These are phyloP conservation scores for Allophyes oxyacanthae DNA, from an alignment of 2,888 invertebrate species.

Conservation along the genomic window DNA sequence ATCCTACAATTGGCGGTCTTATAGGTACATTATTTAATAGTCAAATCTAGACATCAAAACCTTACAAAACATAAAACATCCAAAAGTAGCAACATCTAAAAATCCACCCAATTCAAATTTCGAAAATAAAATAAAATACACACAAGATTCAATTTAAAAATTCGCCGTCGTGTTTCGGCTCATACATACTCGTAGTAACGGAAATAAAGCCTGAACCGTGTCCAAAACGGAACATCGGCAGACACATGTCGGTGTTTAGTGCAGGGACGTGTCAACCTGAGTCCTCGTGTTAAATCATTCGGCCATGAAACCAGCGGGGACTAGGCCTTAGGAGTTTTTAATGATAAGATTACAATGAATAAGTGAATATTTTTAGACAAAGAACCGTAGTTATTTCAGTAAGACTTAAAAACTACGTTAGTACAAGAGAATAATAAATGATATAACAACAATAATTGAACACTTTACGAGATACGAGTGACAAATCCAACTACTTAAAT, in stretches of 20 bases:
- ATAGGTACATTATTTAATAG: too few relatives aligned
- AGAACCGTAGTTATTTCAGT: too few relatives aligned
- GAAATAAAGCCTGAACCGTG: conserved; percentile 67
- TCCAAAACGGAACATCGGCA: conserved; percentile 59
- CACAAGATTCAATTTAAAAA: conserved; percentile 60
- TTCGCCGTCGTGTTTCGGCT: conserved; percentile 58
- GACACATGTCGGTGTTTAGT: conserved; percentile 65
- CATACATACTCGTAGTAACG: conserved; percentile 59
- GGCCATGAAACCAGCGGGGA: conserved; percentile 29
- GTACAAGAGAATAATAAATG: too few relatives aligned
- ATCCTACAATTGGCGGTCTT: too few relatives aligned
- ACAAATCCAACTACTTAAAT: too few relatives aligned
- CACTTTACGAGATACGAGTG: too few relatives aligned
- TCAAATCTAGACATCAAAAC: neutral
- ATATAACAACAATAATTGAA: too few relatives aligned
- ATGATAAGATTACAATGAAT: too few relatives aligned
- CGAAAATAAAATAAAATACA: conserved; percentile 44
- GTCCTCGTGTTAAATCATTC: conserved; percentile 42
- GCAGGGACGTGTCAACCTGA: conserved; percentile 56
- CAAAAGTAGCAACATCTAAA: neutral
- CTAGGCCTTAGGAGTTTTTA: neutral
- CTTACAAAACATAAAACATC: neutral
- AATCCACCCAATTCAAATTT: conserved; percentile 32
- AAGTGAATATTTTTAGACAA: too few relatives aligned
- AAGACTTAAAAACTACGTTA: too few relatives aligned